Conservation (phyloP, 1,140 invertebrate genomes). For the Schlechtendalia chinensis region DNA sequence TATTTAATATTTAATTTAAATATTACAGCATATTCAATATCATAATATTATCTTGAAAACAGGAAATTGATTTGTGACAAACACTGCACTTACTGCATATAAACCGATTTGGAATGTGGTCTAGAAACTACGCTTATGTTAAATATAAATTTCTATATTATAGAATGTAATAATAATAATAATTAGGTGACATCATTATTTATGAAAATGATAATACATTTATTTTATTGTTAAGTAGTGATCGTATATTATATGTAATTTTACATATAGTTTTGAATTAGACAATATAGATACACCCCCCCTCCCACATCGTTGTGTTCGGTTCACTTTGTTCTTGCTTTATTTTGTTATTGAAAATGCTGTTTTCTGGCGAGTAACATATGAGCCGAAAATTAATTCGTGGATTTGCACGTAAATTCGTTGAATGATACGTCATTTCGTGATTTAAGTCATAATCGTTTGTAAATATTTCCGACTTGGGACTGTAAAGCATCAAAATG, state of each 20-base stretch:
- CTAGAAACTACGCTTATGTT: background rate
- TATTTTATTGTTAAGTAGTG: background rate
- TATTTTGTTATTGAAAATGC: background rate
- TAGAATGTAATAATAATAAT: too few relatives aligned
- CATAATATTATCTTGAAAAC: too few relatives aligned
- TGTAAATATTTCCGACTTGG: background rate
- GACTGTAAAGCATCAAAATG: constrained; percentile 2
- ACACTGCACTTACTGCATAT: background rate
- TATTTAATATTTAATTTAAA: too few relatives aligned
- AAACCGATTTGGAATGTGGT: background rate
- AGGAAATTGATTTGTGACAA: background rate
- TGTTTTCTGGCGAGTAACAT: background rate
- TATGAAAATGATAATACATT: background rate
- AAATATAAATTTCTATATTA: too few relatives aligned
- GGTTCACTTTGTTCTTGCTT: background rate
- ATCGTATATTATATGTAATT: too few relatives aligned
- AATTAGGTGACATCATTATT: too few relatives aligned
- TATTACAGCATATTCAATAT: too few relatives aligned
- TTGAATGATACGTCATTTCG: background rate
- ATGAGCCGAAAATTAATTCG: constrained; percentile 12
- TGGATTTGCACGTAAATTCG: constrained; percentile 3
- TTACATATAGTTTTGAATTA: background rate
- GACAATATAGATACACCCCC: background rate
- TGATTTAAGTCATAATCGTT: background rate
- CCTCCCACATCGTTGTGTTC: too few relatives aligned